Percentiles rank a stretch among this genome's conserved stretches.
phyloP scores from a whole-genome alignment of 2,888 invertebrate species.

The Carpatolechia fugitivella region DNA sequence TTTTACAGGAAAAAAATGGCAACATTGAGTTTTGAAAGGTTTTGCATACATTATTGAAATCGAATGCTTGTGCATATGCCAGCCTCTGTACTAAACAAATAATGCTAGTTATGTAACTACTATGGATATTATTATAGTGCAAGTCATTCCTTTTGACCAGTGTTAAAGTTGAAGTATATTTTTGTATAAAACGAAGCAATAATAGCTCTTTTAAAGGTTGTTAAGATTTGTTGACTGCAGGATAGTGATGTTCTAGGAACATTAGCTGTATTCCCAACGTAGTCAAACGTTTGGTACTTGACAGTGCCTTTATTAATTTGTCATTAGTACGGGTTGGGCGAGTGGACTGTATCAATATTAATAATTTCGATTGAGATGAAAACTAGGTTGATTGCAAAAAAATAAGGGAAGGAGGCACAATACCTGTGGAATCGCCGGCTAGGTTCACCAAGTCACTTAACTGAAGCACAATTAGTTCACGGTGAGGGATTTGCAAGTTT shows the following conservation, averaged over 20 bases:
- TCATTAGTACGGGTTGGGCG: too few relatives aligned
- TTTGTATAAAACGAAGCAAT: slow-evolving; percentile 7
- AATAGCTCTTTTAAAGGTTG: neutral
- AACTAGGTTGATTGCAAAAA: too few relatives aligned
- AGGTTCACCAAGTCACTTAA: too few relatives aligned
- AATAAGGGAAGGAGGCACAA: too few relatives aligned
- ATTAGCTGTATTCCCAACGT: neutral
- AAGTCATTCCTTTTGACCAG: slow-evolving; percentile 4
- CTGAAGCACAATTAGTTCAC: too few relatives aligned
- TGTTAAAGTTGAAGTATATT: slow-evolving; percentile 4
- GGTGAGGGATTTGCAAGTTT: too few relatives aligned
- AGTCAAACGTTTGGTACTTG: neutral
- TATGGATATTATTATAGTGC: neutral
- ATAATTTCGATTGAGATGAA: too few relatives aligned
- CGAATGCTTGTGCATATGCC: neutral
- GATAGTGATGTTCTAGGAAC: neutral
- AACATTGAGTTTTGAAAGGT: neutral
- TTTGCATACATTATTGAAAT: neutral
- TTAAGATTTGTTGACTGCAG: neutral
- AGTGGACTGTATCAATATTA: too few relatives aligned
- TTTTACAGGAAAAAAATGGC: neutral
- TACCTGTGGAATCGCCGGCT: too few relatives aligned
- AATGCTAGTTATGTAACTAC: neutral
- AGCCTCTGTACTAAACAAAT: neutral
- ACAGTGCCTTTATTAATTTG: neutral